A percentile compares a stretch with the other conserved stretches of the same genome.
These are phyloP conservation scores for Actinia equina DNA, from an alignment of 64 coral and sea anemone species.

Conservation along the genomic window DNA sequence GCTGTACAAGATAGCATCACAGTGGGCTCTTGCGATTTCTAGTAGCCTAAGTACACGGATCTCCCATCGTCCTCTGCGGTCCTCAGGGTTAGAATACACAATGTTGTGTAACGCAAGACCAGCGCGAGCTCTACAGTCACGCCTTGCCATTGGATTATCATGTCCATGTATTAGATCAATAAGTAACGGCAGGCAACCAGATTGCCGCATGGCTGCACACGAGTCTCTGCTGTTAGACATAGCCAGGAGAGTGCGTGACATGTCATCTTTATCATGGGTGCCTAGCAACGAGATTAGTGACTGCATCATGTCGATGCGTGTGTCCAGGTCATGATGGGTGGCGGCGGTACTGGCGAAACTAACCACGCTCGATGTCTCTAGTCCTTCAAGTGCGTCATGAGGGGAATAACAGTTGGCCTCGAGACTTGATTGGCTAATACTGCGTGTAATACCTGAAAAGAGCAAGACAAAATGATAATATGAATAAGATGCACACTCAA, in stretches of 20 bases:
- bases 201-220: conserved; percentile 92
- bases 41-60: conserved; percentile 81
- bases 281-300: conserved; percentile 81
- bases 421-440: conserved; percentile 86
- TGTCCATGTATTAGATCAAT: conserved; percentile 87
- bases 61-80: conserved; percentile 82
- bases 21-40: conserved; percentile 91
- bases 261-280: conserved; percentile 88
- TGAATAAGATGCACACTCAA: neutral
- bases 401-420: conserved; percentile 93
- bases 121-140: conserved; percentile 76
- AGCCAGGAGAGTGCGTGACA: conserved; percentile 79
- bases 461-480: neutral
- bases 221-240: conserved; percentile 95
- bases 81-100: conserved; percentile 83
- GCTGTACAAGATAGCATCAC: conserved; percentile 76
- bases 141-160: conserved; percentile 61
- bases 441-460: conserved; percentile 38
- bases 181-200: conserved; percentile 84
- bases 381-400: conserved; percentile 83
- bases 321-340: conserved; percentile 92
- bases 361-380: conserved; percentile 93
- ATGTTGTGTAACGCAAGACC: conserved; percentile 89
- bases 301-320: conserved; percentile 88
- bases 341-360: conserved; percentile 94